Conservation (phyloP, 1,140 invertebrate genomes). For the Camponotus pennsylvanicus region DNA sequence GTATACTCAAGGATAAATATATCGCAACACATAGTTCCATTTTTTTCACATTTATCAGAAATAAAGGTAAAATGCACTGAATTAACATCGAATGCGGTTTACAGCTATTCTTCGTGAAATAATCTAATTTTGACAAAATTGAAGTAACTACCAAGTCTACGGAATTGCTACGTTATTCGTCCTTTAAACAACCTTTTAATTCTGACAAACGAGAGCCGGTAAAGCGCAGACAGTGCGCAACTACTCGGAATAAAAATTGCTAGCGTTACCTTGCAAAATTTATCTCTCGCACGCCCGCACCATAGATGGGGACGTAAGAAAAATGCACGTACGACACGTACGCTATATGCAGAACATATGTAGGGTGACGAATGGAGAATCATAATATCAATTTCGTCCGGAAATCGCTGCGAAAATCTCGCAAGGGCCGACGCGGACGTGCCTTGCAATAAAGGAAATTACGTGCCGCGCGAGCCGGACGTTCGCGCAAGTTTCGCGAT, state of each 20-base stretch:
- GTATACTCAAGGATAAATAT: background rate
- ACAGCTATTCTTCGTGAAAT: too few relatives aligned
- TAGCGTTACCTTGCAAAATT: slow-evolving; percentile 23
- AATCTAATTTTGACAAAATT: too few relatives aligned
- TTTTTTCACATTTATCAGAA: background rate
- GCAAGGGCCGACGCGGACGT: background rate
- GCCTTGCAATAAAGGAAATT: slow-evolving; percentile 54
- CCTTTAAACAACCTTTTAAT: background rate
- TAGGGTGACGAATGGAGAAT: slow-evolving; percentile 46
- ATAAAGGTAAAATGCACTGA: background rate
- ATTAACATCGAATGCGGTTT: background rate
- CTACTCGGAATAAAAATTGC: slow-evolving; percentile 29
- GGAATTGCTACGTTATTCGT: background rate
- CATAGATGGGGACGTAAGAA: background rate
- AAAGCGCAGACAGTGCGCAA: background rate
- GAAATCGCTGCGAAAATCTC: slow-evolving; percentile 67
- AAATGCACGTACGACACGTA: slow-evolving; percentile 24
- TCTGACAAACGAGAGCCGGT: background rate
- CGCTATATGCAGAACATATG: background rate
- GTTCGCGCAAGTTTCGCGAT: slow-evolving; percentile 64
- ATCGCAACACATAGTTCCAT: background rate
- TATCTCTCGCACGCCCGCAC: slow-evolving; percentile 7
- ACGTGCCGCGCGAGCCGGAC: slow-evolving; percentile 59
- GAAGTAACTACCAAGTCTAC: too few relatives aligned
- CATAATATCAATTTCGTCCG: slow-evolving; percentile 63